These are phyloP conservation scores for Corynorhinus townsendii DNA, from an alignment of 2,113 vertebrate genomes.

Conservation along the genomic window DNA sequence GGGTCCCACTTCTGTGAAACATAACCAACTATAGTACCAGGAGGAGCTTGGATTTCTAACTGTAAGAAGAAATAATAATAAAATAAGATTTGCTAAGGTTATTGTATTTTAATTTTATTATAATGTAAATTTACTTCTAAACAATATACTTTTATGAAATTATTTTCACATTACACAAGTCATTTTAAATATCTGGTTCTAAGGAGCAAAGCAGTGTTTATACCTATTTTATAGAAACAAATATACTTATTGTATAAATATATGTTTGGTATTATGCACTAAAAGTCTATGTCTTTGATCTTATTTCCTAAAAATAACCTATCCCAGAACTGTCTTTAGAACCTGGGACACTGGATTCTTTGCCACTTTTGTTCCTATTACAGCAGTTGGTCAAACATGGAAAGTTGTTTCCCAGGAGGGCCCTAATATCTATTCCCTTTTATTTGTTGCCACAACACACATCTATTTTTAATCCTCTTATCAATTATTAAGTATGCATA, in stretches of 20 bases:
- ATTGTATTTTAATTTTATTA: not conserved
- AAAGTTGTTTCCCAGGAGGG: not conserved
- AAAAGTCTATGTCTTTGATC: not conserved
- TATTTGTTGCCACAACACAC: not conserved
- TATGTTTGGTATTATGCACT: not conserved
- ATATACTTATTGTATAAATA: not conserved
- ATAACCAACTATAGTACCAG: constrained; percentile 80
- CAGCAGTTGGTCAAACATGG: not conserved
- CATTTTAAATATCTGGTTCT: not conserved
- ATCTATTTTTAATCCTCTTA: not conserved
- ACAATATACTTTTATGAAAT: not conserved
- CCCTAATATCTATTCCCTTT: not conserved
- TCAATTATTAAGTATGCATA: not conserved
- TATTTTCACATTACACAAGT: not conserved
- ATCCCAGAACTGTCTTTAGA: not conserved
- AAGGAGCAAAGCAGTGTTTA: not conserved
- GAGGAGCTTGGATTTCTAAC: constrained; percentile 86
- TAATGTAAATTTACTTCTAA: not conserved
- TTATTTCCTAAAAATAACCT: not conserved
- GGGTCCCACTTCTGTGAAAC: constrained; percentile 87
- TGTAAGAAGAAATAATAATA: constrained; percentile 66
- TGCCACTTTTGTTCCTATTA: not conserved
- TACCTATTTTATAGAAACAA: not conserved
- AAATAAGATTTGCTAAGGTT: not conserved
- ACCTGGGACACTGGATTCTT: not conserved